Conservation (phyloP, 2,888 invertebrate genomes). For the Pristionchus mayeri region DNA sequence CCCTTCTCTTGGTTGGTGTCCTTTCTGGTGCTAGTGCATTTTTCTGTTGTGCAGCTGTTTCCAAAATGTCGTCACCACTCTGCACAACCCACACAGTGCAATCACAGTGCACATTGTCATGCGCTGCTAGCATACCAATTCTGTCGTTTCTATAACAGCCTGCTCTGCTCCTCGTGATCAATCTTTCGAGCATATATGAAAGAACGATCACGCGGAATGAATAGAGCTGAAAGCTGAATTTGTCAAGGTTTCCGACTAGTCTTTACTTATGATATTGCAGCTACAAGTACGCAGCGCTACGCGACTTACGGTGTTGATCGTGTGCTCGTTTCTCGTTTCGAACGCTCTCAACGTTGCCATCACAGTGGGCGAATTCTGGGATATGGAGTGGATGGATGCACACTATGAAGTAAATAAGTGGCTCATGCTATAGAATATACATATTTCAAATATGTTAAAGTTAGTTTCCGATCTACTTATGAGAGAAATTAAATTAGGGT, state of each 20-base stretch:
- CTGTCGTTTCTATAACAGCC: background rate
- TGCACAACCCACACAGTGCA: background rate
- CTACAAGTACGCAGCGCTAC: conserved; percentile 74
- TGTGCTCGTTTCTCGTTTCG: conserved; percentile 73
- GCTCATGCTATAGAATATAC: no score
- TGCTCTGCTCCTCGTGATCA: background rate
- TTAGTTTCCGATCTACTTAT: no score
- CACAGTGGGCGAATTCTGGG: conserved; percentile 68
- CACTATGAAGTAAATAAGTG: no score
- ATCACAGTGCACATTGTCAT: background rate
- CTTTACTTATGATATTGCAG: conserved; percentile 53
- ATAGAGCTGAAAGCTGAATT: background rate
- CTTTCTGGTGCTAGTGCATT: conserved; percentile 6
- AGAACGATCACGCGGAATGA: background rate
- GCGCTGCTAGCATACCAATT: background rate
- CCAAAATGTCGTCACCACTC: background rate
- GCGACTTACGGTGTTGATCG: conserved; percentile 72
- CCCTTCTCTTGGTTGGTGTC: background rate
- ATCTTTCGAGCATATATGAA: background rate
- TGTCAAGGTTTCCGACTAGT: background rate
- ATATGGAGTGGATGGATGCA: conserved; percentile 51
- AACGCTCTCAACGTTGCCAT: conserved; percentile 71
- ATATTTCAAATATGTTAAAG: no score
- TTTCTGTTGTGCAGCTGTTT: conserved; percentile 17
- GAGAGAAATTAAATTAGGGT: no score